A percentile compares a stretch with the other conserved stretches of the same genome.
phyloP scores from a whole-genome alignment of 1,140 invertebrate species.

The Xylocopa sonorina region DNA sequence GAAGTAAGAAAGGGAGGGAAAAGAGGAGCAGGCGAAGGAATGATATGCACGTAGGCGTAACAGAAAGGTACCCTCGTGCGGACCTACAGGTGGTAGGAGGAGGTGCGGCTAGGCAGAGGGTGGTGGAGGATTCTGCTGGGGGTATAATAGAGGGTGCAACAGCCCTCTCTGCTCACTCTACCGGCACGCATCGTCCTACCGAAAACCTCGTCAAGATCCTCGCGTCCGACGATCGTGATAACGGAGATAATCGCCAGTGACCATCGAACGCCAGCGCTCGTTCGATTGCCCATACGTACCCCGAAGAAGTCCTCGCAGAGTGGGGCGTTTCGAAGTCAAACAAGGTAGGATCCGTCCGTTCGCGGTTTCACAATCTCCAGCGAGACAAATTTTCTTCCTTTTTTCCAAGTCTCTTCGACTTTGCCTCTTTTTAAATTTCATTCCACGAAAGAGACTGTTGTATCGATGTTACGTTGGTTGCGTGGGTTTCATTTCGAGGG shows the following conservation, averaged over 20 bases:
- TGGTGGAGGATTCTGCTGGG: slow-evolving; percentile 66
- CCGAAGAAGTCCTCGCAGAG: neutral
- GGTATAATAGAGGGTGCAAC: slow-evolving; percentile 79
- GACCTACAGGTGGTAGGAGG: slow-evolving; percentile 75
- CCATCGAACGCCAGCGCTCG: no score
- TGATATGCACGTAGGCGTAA: slow-evolving; percentile 35
- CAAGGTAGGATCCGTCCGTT: slow-evolving; percentile 27
- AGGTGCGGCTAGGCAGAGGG: slow-evolving; percentile 28
- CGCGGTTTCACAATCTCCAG: neutral
- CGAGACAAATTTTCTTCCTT: no score
- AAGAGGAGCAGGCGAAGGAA: neutral
- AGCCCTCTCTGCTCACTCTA: slow-evolving; percentile 73
- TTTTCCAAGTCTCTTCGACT: no score
- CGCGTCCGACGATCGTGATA: neutral
- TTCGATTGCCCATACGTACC: neutral
- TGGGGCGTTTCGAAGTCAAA: slow-evolving; percentile 1
- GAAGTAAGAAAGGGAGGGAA: neutral
- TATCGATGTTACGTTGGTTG: neutral
- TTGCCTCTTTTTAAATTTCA: no score
- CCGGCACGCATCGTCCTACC: slow-evolving; percentile 59
- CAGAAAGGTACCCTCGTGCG: neutral
- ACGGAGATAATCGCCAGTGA: neutral
- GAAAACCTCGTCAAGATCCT: slow-evolving; percentile 41
- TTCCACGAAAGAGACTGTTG: neutral
- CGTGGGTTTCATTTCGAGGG: no score